These are phyloP conservation scores for Caenorhabditis latens DNA, from an alignment of 1,140 invertebrate genomes.

Conservation along the genomic window DNA sequence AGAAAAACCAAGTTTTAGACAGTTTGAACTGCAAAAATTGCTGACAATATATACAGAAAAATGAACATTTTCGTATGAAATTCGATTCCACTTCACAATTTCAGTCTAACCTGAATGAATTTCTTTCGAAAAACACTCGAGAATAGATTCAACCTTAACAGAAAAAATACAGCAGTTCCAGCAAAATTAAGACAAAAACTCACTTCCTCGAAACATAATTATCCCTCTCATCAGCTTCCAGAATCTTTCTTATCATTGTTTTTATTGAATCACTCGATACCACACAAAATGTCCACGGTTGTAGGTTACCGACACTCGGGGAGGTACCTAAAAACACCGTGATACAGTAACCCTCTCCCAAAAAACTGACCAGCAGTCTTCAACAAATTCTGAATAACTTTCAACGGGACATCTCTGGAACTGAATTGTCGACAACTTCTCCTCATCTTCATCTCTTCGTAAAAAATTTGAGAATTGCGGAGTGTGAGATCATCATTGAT, in stretches of 20 bases:
- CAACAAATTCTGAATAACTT: constrained; percentile 53
- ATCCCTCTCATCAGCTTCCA: constrained; percentile 52
- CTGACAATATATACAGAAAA: too few relatives aligned
- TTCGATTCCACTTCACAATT: too few relatives aligned
- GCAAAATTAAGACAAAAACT: neutral
- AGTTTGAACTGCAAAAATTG: too few relatives aligned
- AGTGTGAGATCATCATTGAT: constrained; percentile 51
- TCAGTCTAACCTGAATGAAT: too few relatives aligned
- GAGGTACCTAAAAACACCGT: constrained; percentile 13
- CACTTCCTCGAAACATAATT: constrained; percentile 54
- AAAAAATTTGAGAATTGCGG: constrained; percentile 50
- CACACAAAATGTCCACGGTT: constrained; percentile 52
- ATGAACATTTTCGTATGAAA: too few relatives aligned
- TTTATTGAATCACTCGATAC: constrained; percentile 40
- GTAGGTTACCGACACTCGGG: constrained; percentile 46
- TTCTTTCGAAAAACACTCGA: too few relatives aligned
- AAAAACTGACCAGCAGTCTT: constrained; percentile 50
- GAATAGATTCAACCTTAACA: too few relatives aligned
- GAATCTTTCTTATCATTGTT: constrained; percentile 31
- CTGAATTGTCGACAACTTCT: constrained; percentile 38
- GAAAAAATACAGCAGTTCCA: neutral
- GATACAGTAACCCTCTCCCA: neutral
- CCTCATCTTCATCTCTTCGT: constrained; percentile 50
- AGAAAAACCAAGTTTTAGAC: too few relatives aligned
- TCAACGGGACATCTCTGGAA: constrained; percentile 21